Evolutionary conservation across 1,140 invertebrate genomes (phyloP), one percentile per base, ranked within the genome.

Genomic region (Rhizoglyphus robini): DNA sequence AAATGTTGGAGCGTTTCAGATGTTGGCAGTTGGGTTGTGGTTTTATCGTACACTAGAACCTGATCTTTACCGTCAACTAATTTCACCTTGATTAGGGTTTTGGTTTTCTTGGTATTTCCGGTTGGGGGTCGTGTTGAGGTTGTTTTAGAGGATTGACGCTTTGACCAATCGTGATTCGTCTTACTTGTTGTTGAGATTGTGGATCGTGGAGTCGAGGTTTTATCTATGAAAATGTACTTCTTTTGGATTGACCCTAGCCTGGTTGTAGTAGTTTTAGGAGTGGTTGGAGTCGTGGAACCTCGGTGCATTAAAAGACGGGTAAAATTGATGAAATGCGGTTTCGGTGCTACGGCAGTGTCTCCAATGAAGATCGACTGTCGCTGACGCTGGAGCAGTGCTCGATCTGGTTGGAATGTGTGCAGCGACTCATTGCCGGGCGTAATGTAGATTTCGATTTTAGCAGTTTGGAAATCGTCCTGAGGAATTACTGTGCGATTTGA

Each of bases 171-270:
- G n/a, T n/a, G n/a, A n/a, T n/a, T n/a, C n/a, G n/a, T n/a, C n/a
- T n/a, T n/a, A 5, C 8, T 8, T 32, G 8, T 20, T 11, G 36
- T 41, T 8, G 8, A 11, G 8, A 32, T 20, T 11, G 18, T 41
- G 8, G 36, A 11, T 41, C 18, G 36, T 11, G 51, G 23, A 11
- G 51, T 11, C 8, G 8, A 11, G 8, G 51, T 54, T 23, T 54
- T 54, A 32, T 54, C 51, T 8, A 54, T 54, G 20, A 54, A 54
- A 23, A 54, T 54, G 20, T 54, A 54, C 20, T 54, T 54, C 31
- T 32, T 25, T 32, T 54, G 51, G 20, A 54, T 54, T 11, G 36
- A 8, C 8, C 8, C 8, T 11, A 41, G 8, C 8, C 36, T 8
- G 20, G 20, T 15, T 5, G 51, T 54, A 32, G 20, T 15, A 15